These are phyloP conservation scores for Syndactyla subalaris DNA, from an alignment of 2,797 vertebrate species.

Conservation along the genomic window DNA sequence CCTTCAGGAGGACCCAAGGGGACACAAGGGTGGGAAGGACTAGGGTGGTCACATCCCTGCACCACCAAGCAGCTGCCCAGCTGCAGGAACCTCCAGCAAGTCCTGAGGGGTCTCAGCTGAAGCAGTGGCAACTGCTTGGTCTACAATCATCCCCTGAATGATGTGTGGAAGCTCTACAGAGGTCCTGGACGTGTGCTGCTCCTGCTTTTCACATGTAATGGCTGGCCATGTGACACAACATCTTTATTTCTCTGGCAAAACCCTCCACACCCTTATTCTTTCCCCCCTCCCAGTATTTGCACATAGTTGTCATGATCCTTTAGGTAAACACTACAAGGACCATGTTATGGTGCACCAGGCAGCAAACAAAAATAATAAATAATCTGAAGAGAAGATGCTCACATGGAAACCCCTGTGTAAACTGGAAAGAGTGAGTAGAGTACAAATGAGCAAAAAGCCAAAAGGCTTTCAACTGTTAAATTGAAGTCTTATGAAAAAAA, in stretches of 20 bases:
- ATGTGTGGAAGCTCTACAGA: too few species aligned
- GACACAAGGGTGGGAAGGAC: rapidly evolving
- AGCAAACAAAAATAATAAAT: not conserved
- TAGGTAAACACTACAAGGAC: not conserved
- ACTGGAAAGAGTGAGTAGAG: not conserved
- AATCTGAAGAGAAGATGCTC: not conserved
- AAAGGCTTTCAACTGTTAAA: not conserved
- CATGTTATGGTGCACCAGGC: not conserved
- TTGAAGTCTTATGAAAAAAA: not conserved
- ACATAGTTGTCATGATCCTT: not conserved
- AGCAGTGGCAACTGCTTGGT: not conserved
- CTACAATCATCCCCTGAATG: not conserved
- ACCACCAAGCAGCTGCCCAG: rapidly evolving
- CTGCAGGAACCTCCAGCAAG: not conserved
- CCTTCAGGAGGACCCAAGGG: not conserved
- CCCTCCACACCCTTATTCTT: not conserved
- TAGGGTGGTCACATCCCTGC: not conserved
- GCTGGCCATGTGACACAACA: rapidly evolving
- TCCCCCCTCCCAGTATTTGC: not conserved
- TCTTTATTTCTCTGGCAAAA: not conserved
- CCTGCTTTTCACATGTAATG: not conserved
- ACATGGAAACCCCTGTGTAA: not conserved
- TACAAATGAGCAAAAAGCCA: not conserved
- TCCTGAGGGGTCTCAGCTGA: not conserved
- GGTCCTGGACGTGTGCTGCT: not conserved